Evolutionary conservation across 2,888 invertebrate genomes (phyloP), one percentile per base, ranked within the genome.

Genomic region (Tillus elongatus): DNA sequence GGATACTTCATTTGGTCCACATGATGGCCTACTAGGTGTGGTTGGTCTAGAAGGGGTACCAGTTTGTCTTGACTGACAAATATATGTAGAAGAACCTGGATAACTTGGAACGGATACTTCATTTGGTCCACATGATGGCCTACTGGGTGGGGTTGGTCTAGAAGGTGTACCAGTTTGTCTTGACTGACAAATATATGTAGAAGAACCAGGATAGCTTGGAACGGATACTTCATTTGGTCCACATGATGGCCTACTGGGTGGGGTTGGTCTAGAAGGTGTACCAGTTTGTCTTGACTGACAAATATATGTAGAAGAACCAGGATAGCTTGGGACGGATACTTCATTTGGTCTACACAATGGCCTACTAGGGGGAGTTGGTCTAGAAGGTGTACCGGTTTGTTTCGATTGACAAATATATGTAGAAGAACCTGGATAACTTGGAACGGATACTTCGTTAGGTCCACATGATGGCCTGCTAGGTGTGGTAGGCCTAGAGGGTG

Each of bases 221-320:
- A 30, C 16, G 27, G 30, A 38, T 3, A 26, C 32, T 15, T 34
- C 35, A 24, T 30, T 30, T 56, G 0, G 68, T 64, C 0, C n/a
- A n/a, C n/a, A 65, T 57, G 30, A 55, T 51, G 14, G 67, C 3
- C 16, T 4, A 8, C 30, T 39, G 6, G 15, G 9, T 1, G 34
- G 38, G 6, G 24, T 19, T 8, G 24, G 24, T 19, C 24, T 19
- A n/a, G 24, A n/a, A 13, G 38, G 38, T 34, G 9, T 24, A 63
- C 0, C 61, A 8, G 24, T 19, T n/a, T 6, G 6, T n/a, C n/a
- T 19, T 8, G 24, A 8, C n/a, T 19, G 24, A 19, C 24, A 19
- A n/a, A 19, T 19, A 19, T 8, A 19, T 19, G 6, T n/a, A n/a
- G 6, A 8, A 6, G 24, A 19, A 19, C 24, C 24, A 8, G 24